A percentile compares a stretch with the other conserved stretches of the same genome.
Conservation (phyloP, 2,797 vertebrate genomes). For the Cuculus canorus region DNA sequence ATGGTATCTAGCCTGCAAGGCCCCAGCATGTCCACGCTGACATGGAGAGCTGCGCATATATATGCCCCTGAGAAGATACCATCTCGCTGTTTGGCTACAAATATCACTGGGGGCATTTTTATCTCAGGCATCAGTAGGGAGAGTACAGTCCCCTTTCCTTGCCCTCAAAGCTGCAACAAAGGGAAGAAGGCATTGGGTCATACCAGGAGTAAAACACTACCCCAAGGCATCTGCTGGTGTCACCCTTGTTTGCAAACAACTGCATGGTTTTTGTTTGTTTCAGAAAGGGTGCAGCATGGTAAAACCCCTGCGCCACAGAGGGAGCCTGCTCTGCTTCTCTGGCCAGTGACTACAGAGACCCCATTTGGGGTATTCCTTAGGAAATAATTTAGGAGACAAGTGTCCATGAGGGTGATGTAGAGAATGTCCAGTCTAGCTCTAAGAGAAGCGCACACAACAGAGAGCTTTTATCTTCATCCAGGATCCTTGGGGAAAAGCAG, state of each 20-base stretch:
- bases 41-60: neutral
- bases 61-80: neutral
- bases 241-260: neutral
- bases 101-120: neutral
- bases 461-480: neutral
- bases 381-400: neutral
- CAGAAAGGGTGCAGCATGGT: neutral
- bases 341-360: neutral
- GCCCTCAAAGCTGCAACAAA: neutral
- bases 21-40: neutral
- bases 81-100: neutral
- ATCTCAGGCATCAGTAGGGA: neutral
- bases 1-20: neutral
- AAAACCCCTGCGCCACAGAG: neutral
- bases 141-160: neutral
- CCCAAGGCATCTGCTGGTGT: neutral
- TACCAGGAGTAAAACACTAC: neutral
- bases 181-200: neutral
- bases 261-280: neutral
- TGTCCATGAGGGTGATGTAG: neutral
- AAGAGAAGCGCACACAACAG: rapidly evolving
- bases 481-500: neutral
- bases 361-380: rapidly evolving
- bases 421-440: neutral
- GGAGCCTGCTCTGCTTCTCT: rapidly evolving